Percentiles rank a stretch among this genome's conserved stretches.
phyloP scores from a whole-genome alignment of 2,113 vertebrate genomes.

The Burhinus bistriatus region DNA sequence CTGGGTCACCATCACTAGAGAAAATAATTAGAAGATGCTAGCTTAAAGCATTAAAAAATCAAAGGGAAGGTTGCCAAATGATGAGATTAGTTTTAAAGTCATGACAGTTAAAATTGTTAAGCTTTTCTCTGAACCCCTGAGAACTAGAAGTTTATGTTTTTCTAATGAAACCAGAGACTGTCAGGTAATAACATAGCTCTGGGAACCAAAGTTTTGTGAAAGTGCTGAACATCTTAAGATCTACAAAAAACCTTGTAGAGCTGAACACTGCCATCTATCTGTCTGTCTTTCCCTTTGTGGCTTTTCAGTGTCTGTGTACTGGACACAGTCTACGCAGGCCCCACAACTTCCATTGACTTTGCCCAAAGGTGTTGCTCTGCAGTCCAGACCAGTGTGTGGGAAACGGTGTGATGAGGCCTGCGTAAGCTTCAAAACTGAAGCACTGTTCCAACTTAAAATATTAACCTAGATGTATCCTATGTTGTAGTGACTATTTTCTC shows the following conservation, averaged over 20 bases:
- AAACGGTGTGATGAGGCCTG: not conserved
- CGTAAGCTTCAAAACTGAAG: not conserved
- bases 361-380: not conserved
- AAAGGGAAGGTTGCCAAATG: not conserved
- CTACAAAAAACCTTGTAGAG: not conserved
- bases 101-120: not conserved
- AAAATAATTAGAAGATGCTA: not conserved
- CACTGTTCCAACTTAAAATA: not conserved
- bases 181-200: not conserved
- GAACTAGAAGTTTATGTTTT: not conserved
- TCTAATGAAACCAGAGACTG: not conserved
- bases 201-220: not conserved
- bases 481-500: not conserved
- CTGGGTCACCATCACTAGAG: not conserved
- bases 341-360: not conserved
- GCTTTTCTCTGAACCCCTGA: not conserved
- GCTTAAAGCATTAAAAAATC: not conserved
- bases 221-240: not conserved
- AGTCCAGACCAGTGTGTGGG: not conserved
- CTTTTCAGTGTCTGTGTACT: not conserved
- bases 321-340: not conserved
- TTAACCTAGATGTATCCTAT: not conserved
- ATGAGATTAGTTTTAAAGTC: not conserved
- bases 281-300: not conserved
- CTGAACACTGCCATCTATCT: constrained; percentile 18